Conservation (phyloP, 2,113 vertebrate genomes). For the Nesoenas mayeri region DNA sequence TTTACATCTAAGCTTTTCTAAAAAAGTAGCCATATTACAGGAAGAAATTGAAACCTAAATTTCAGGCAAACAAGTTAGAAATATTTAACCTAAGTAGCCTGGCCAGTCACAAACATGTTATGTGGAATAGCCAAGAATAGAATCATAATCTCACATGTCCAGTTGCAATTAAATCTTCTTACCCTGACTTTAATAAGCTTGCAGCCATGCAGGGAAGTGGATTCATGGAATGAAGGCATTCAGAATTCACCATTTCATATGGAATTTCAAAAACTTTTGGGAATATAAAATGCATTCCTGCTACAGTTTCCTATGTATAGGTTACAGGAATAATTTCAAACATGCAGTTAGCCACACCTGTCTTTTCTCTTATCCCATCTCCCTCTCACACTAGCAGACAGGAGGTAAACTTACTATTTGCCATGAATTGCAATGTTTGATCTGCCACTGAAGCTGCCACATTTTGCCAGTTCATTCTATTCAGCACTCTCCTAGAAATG, state of each 20-base stretch:
- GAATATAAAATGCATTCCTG: not conserved
- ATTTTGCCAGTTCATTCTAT: not conserved
- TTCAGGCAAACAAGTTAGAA: not conserved
- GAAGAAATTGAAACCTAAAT: not conserved
- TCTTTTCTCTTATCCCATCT: not conserved
- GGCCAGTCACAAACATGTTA: not conserved
- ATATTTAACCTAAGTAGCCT: not conserved
- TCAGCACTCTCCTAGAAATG: not conserved
- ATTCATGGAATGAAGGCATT: not conserved
- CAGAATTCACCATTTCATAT: not conserved
- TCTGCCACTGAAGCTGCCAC: not conserved
- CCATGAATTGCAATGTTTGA: not conserved
- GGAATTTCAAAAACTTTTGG: not conserved
- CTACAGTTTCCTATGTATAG: not conserved
- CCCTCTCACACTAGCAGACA: not conserved
- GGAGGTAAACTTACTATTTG: not conserved
- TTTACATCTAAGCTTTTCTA: not conserved
- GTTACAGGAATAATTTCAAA: not conserved
- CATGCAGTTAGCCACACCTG: not conserved
- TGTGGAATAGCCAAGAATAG: conserved; percentile 31
- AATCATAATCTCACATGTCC: conserved; percentile 38
- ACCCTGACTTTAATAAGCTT: conserved; percentile 30
- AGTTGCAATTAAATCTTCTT: conserved; percentile 58
- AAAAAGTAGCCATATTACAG: not conserved
- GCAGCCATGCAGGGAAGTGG: not conserved